phyloP scores from a whole-genome alignment of 2,113 vertebrate species.

The Thymallus thymallus region DNA sequence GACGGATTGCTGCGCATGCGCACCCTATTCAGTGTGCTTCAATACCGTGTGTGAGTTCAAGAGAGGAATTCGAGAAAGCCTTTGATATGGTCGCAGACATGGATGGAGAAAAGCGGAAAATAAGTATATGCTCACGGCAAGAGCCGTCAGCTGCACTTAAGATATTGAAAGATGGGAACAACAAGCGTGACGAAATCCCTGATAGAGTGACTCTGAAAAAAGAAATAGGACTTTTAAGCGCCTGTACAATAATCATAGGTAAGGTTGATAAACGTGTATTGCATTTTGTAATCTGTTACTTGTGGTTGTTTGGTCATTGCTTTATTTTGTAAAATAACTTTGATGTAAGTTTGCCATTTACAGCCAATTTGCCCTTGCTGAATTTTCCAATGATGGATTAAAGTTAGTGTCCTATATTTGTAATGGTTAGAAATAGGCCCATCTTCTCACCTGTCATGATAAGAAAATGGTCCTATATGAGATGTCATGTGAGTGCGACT shows the following conservation, averaged over 20 bases:
- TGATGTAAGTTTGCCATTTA: not conserved
- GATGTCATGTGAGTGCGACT: not conserved
- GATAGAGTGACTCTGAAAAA: constrained; percentile 84
- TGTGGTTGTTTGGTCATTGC: not conserved
- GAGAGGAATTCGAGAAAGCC: constrained; percentile 54
- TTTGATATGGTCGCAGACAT: constrained; percentile 63
- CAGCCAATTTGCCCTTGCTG: not conserved
- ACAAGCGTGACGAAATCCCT: constrained; percentile 44
- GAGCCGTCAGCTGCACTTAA: constrained; percentile 39
- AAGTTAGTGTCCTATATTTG: not conserved
- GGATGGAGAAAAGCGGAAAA: constrained; percentile 70
- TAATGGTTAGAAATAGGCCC: not conserved
- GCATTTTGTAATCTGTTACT: not conserved
- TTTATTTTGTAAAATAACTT: not conserved
- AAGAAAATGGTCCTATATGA: not conserved
- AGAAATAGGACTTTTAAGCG: constrained; percentile 85
- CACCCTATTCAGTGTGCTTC: constrained; percentile 67
- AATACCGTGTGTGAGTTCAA: constrained; percentile 61
- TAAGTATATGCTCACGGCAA: constrained; percentile 47
- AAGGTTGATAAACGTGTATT: constrained; percentile 41
- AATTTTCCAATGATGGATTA: not conserved
- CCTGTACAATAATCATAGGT: constrained; percentile 89
- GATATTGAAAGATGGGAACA: constrained; percentile 42
- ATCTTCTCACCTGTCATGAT: not conserved
- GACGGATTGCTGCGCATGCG: constrained; percentile 73